Evolutionary conservation across 2,797 vertebrate species (phyloP).

Genomic region (Atherinosoma microstoma): DNA sequence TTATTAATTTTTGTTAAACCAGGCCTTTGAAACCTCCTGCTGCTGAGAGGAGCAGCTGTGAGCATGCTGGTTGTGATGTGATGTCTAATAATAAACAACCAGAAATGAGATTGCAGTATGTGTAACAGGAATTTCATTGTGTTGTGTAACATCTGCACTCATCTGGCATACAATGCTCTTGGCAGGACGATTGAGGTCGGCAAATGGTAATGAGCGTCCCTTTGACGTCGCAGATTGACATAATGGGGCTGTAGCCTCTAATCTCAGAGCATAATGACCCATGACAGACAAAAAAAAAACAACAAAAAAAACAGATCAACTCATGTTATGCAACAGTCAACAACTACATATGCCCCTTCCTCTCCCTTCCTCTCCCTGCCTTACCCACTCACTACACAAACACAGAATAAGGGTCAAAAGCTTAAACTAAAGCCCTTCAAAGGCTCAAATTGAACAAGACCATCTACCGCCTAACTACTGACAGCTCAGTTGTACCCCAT

Average conservation of each 20-base stretch:
- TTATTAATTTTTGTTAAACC: background rate
- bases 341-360: constrained; percentile 38
- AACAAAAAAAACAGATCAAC: constrained; percentile 17
- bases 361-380: constrained; percentile 28
- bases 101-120: constrained; percentile 40
- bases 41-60: constrained; percentile 41
- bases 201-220: constrained; percentile 34
- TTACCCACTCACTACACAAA: constrained; percentile 42
- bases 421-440: constrained; percentile 61
- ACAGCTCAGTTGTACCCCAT: constrained; percentile 32
- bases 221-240: constrained; percentile 46
- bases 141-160: constrained; percentile 58
- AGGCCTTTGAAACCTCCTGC: constrained; percentile 20
- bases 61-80: constrained; percentile 21
- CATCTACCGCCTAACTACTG: constrained; percentile 5
- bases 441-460: constrained; percentile 54
- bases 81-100: constrained; percentile 57
- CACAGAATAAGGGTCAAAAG: constrained; percentile 54
- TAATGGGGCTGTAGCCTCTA: constrained; percentile 42
- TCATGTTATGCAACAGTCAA: constrained; percentile 62
- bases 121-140: constrained; percentile 60
- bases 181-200: constrained; percentile 30
- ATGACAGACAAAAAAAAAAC: constrained; percentile 17
- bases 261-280: constrained; percentile 58
- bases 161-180: constrained; percentile 32